These are phyloP conservation scores for Jacana jacana DNA, from an alignment of 2,113 vertebrate species.

Conservation along the genomic window DNA sequence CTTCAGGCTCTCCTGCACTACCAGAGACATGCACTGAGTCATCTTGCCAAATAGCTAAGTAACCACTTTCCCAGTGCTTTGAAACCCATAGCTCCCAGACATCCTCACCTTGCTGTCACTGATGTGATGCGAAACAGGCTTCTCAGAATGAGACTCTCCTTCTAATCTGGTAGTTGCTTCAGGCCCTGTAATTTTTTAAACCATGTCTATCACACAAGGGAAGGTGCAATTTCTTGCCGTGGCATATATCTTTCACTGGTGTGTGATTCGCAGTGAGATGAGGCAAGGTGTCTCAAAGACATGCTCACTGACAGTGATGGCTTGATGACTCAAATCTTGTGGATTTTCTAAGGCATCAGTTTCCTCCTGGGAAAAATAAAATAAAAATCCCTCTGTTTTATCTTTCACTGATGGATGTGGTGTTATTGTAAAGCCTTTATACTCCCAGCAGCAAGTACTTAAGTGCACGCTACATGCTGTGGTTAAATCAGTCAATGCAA, in stretches of 20 bases:
- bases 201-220: neutral
- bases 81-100: neutral
- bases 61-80: neutral
- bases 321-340: neutral
- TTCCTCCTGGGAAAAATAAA: slow-evolving; percentile 22
- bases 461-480: neutral
- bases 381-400: slow-evolving; percentile 4
- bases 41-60: neutral
- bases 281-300: neutral
- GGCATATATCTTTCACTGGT: neutral
- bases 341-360: neutral
- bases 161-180: neutral
- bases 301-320: neutral
- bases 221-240: neutral
- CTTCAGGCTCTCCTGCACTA: neutral
- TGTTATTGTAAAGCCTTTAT: slow-evolving; percentile 6
- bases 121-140: neutral
- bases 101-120: neutral
- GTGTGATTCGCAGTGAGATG: neutral
- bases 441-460: neutral
- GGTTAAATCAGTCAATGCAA: neutral
- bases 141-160: neutral
- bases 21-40: neutral
- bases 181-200: slow-evolving; percentile 12
- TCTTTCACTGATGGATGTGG: slow-evolving; percentile 1